Percentiles rank a stretch among this genome's conserved stretches.
These are phyloP conservation scores for Neodiprion virginianus DNA, from an alignment of 1,140 invertebrate genomes.

Conservation along the genomic window DNA sequence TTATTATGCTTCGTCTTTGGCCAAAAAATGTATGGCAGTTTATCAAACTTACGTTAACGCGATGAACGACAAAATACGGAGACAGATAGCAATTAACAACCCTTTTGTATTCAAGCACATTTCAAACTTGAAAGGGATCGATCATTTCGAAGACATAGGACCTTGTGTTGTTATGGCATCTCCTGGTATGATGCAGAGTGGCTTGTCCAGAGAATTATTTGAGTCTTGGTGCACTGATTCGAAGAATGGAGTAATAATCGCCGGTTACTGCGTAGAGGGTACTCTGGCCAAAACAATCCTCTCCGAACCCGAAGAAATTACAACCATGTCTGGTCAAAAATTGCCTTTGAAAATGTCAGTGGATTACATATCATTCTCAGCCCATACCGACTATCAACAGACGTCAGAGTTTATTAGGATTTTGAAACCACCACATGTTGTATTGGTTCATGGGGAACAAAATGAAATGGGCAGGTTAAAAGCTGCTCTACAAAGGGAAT, in stretches of 20 bases:
- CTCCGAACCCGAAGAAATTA: constrained; percentile 97
- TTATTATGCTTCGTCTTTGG: constrained; percentile 98
- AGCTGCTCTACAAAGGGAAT: constrained; percentile 92
- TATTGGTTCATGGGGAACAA: constrained; percentile 97
- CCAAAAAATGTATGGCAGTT: constrained; percentile 99
- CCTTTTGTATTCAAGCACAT: constrained; percentile 99
- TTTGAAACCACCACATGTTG: constrained; percentile 94
- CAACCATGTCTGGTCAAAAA: constrained; percentile 94
- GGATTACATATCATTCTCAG: constrained; percentile 99
- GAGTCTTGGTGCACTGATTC: constrained; percentile 98
- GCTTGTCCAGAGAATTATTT: constrained; percentile 95
- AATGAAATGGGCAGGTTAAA: constrained; percentile 98
- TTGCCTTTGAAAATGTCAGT: constrained; percentile 97
- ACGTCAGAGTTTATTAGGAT: constrained; percentile 96
- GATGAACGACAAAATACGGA: constrained; percentile 97
- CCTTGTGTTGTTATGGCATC: constrained; percentile 99
- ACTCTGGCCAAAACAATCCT: constrained; percentile 97
- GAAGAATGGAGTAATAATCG: constrained; percentile 98
- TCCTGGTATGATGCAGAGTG: constrained; percentile 99
- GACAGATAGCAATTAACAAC: constrained; percentile 98
- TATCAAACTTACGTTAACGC: constrained; percentile 99
- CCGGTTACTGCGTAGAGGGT: constrained; percentile 99
- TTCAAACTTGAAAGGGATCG: constrained; percentile 98
- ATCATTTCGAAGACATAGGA: constrained; percentile 99
- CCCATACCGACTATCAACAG: constrained; percentile 99